Conservation (phyloP, 2,888 invertebrate species). For the Tethea ocularis region DNA sequence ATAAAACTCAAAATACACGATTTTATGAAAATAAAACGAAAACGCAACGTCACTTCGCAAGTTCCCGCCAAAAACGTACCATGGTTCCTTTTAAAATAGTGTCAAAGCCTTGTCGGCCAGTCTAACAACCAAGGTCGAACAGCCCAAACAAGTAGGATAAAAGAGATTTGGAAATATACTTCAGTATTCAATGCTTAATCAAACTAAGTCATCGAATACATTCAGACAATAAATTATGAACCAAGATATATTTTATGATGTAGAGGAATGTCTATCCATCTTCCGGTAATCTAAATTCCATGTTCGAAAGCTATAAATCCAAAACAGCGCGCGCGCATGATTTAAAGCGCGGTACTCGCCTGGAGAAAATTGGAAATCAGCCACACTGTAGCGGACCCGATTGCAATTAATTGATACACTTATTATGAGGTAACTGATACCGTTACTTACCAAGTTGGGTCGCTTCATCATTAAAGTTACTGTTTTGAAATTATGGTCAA, state of each 20-base stretch:
- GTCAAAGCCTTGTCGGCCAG: too few species aligned
- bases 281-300: conserved; percentile 12
- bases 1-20: too few species aligned
- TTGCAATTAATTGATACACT: conserved; percentile 33
- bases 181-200: not conserved
- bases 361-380: conserved; percentile 39
- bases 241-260: not conserved
- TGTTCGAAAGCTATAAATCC: conserved; percentile 32
- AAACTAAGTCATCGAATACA: not conserved
- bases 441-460: not conserved
- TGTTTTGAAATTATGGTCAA: not conserved
- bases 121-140: too few species aligned
- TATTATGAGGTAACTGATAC: conserved; percentile 11
- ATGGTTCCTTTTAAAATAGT: too few species aligned
- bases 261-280: not conserved
- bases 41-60: too few species aligned
- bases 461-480: not conserved
- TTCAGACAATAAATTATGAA: not conserved
- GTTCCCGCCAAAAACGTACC: too few species aligned
- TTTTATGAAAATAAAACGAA: too few species aligned
- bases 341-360: conserved; percentile 20
- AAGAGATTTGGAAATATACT: too few species aligned
- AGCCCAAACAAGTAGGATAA: too few species aligned
- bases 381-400: conserved; percentile 18
- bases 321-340: conserved; percentile 29